Evolutionary conservation across 1,140 invertebrate species (phyloP).

Genomic region (Acyrthosiphon pisum): DNA sequence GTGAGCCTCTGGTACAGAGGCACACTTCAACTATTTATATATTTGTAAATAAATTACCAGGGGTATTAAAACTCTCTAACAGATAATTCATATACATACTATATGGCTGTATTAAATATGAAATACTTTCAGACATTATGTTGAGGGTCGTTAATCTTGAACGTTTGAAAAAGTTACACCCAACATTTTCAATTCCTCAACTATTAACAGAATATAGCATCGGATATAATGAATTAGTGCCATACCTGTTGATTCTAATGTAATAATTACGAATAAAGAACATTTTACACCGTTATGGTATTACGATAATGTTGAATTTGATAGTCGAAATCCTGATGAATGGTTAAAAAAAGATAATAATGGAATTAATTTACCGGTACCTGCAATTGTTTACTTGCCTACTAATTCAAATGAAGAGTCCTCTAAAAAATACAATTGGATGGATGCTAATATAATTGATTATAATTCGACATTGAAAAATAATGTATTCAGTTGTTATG

Average conservation of each 20-base stretch:
- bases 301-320: slow-evolving; percentile 9
- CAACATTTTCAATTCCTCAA: slow-evolving; percentile 5
- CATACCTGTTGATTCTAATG: not conserved
- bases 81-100: too few relatives aligned
- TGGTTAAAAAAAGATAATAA: not conserved
- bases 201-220: not conserved
- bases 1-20: too few relatives aligned
- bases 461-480: not conserved
- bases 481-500: not conserved
- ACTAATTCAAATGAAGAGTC: not conserved
- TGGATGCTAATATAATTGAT: not conserved
- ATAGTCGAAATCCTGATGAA: slow-evolving; percentile 15
- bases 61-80: too few relatives aligned
- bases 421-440: not conserved
- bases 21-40: too few relatives aligned
- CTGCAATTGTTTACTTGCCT: not conserved
- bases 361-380: not conserved
- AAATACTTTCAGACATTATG: not conserved
- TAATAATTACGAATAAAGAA: not conserved
- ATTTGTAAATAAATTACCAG: too few relatives aligned
- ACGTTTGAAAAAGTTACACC: slow-evolving; percentile 1
- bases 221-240: not conserved
- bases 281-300: slow-evolving; percentile 24
- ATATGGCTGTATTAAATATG: too few relatives aligned
- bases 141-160: not conserved